Conservation (phyloP, 2,888 invertebrate species). For the Nysson spinosus region DNA sequence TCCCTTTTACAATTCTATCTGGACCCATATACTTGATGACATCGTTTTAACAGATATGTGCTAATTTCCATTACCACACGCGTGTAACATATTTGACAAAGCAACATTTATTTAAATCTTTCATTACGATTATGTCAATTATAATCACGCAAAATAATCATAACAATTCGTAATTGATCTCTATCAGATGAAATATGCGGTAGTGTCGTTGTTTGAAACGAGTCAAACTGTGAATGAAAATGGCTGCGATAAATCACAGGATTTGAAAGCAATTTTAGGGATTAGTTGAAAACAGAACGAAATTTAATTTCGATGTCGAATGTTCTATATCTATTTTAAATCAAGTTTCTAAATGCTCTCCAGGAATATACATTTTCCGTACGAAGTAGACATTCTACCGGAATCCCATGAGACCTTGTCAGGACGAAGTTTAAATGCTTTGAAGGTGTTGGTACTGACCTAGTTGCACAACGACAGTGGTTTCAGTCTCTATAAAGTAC, state of each 20-base stretch:
- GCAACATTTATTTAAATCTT: no score
- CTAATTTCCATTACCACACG: no score
- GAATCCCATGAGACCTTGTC: slow-evolving; percentile 46
- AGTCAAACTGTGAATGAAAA: neutral
- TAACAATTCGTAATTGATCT: no score
- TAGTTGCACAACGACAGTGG: slow-evolving; percentile 45
- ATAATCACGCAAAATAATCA: no score
- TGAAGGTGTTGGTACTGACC: slow-evolving; percentile 58
- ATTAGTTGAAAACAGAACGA: slow-evolving; percentile 58
- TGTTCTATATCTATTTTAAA: slow-evolving; percentile 46
- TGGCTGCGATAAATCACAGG: neutral
- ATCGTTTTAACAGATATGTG: no score
- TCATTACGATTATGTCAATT: no score
- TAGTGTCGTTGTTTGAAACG: no score
- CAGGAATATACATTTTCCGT: slow-evolving; percentile 37
- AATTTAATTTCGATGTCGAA: slow-evolving; percentile 47
- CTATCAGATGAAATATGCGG: no score
- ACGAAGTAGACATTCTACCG: slow-evolving; percentile 36
- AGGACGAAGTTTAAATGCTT: slow-evolving; percentile 57
- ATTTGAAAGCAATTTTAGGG: slow-evolving; percentile 52
- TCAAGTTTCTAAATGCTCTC: slow-evolving; percentile 44
- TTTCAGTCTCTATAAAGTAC: slow-evolving; percentile 25
- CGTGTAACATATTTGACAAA: no score
- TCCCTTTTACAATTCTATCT: no score
- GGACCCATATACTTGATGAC: no score